A percentile compares a stretch with the other conserved stretches of the same genome.
phyloP scores from a whole-genome alignment of 2,888 invertebrate genomes.

The Cremastobaeus sp. region DNA sequence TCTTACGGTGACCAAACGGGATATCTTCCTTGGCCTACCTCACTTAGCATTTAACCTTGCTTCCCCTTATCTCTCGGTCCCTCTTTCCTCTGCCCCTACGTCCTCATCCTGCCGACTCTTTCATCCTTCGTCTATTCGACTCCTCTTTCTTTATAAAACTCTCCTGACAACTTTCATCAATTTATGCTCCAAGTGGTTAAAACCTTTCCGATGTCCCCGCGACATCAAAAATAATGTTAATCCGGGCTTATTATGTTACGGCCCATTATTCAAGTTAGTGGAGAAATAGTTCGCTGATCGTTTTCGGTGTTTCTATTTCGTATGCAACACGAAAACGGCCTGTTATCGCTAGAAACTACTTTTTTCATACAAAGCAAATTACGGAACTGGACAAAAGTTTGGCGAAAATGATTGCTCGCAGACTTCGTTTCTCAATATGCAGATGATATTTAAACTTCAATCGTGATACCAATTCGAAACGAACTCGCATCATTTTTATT shows the following conservation, averaged over 20 bases:
- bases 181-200: conserved; percentile 71
- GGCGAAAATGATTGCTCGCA: too few species aligned
- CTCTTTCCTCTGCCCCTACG: conserved; percentile 43
- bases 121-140: conserved; percentile 48
- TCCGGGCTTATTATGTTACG: conserved; percentile 34
- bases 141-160: conserved; percentile 59
- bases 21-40: conserved; percentile 41
- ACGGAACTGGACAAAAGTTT: too few species aligned
- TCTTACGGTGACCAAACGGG: conserved; percentile 13
- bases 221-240: conserved; percentile 47
- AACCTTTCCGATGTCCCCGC: conserved; percentile 38
- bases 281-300: conserved; percentile 11
- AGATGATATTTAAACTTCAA: too few species aligned
- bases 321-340: too few species aligned
- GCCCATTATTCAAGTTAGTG: conserved; percentile 26
- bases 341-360: too few species aligned
- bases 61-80: conserved; percentile 23
- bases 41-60: conserved; percentile 45
- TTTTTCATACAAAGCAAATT: too few species aligned
- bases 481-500: too few species aligned
- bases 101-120: conserved; percentile 42
- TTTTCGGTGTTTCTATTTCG: too few species aligned
- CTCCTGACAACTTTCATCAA: conserved; percentile 72
- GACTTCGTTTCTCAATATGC: too few species aligned
- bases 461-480: too few species aligned